Evolutionary conservation across 2,113 vertebrate genomes (phyloP).

Genomic region (Cyphomyrus discorhynchus): DNA sequence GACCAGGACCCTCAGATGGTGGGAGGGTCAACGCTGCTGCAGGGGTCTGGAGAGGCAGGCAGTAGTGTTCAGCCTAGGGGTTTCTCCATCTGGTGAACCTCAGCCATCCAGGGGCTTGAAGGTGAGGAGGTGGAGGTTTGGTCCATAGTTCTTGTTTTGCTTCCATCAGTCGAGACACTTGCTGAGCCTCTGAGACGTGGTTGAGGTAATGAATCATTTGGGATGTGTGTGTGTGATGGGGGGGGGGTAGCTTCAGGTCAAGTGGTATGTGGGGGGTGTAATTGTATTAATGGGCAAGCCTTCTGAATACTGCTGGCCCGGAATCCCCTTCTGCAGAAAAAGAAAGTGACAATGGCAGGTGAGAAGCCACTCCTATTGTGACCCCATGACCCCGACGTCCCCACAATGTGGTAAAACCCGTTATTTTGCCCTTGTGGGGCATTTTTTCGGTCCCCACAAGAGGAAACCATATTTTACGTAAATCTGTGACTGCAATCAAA

Average conservation of each 20-base stretch:
- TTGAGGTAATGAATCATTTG: not conserved
- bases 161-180: not conserved
- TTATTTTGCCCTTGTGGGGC: not conserved
- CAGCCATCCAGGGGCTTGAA: not conserved
- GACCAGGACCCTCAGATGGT: not conserved
- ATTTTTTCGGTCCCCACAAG: not conserved
- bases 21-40: not conserved
- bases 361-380: not conserved
- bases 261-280: not conserved
- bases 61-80: not conserved
- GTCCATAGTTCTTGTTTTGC: not conserved
- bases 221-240: not conserved
- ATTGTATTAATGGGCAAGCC: not conserved
- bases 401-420: not conserved
- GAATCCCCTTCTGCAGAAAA: not conserved
- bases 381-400: not conserved
- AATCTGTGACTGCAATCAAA: not conserved
- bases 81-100: not conserved
- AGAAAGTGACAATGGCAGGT: not conserved
- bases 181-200: not conserved
- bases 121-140: not conserved
- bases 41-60: not conserved
- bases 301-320: not conserved
- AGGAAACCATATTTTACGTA: not conserved
- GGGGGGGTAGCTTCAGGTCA: not conserved